phyloP scores from a whole-genome alignment of 2,113 vertebrate genomes.

The Sylvicapra grimmia region DNA sequence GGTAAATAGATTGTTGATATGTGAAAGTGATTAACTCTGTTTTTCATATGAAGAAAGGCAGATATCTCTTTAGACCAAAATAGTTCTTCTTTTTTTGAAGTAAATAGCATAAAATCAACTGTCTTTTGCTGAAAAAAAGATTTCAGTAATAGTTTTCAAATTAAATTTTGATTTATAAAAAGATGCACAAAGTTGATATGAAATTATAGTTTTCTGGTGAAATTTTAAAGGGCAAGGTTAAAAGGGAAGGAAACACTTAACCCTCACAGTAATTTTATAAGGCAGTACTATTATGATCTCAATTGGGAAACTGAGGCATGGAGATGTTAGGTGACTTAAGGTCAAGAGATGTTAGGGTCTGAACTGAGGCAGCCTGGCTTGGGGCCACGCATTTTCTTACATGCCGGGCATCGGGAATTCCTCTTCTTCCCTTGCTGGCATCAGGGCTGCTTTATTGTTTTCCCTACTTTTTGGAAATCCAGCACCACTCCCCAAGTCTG shows the following conservation, averaged over 20 bases:
- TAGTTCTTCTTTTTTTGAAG: slow-evolving; percentile 19
- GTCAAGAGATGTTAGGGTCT: background rate
- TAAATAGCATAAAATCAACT: slow-evolving; percentile 12
- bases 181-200: slow-evolving; percentile 1
- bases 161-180: slow-evolving; percentile 33
- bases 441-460: slow-evolving; percentile 12
- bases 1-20: slow-evolving; percentile 80
- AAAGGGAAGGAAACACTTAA: background rate
- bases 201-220: slow-evolving; percentile 26
- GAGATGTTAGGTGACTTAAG: background rate
- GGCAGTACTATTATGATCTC: background rate
- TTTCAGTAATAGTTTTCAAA: slow-evolving; percentile 40
- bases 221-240: slow-evolving; percentile 39
- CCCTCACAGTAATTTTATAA: slow-evolving; percentile 3
- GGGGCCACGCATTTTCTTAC: background rate
- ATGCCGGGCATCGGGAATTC: background rate
- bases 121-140: background rate
- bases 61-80: background rate
- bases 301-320: background rate
- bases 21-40: slow-evolving; percentile 31
- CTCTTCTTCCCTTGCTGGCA: background rate
- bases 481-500: background rate
- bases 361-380: background rate
- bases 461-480: slow-evolving; percentile 20
- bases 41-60: slow-evolving; percentile 12